These are phyloP conservation scores for Drosophila ogumai DNA, from an alignment of 1,140 invertebrate species.

Conservation along the genomic window DNA sequence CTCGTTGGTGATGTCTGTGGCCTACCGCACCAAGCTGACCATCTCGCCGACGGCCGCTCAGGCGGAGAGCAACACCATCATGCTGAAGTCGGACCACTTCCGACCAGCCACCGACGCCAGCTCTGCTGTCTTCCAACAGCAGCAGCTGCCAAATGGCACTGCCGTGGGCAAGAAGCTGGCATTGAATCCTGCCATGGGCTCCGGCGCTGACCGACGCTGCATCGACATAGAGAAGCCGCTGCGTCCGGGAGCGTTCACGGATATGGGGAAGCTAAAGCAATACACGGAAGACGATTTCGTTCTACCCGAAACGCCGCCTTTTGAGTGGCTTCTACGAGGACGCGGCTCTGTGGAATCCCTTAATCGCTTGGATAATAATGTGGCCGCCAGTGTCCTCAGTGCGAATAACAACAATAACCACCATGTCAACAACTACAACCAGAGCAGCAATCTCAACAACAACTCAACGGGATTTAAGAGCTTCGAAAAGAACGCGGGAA, in stretches of 20 bases:
- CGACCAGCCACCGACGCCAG: slow-evolving; percentile 90
- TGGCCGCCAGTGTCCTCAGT: slow-evolving; percentile 36
- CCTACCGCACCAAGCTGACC: slow-evolving; percentile 95
- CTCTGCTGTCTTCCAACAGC: slow-evolving; percentile 84
- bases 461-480: slow-evolving; percentile 75
- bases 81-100: slow-evolving; percentile 97
- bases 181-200: slow-evolving; percentile 12
- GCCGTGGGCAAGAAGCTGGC: slow-evolving; percentile 34
- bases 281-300: slow-evolving; percentile 87
- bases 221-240: slow-evolving; percentile 88
- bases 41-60: slow-evolving; percentile 91
- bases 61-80: slow-evolving; percentile 86
- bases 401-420: slow-evolving; percentile 82
- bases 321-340: slow-evolving; percentile 87
- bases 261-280: slow-evolving; percentile 84
- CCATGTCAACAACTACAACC: slow-evolving; percentile 32
- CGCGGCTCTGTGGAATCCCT: slow-evolving; percentile 76
- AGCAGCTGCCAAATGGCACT: slow-evolving; percentile 26
- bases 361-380: slow-evolving; percentile 69
- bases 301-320: slow-evolving; percentile 89
- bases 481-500: slow-evolving; percentile 65
- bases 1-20: slow-evolving; percentile 91
- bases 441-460: slow-evolving; percentile 62
- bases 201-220: slow-evolving; percentile 52
- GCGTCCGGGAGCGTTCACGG: slow-evolving; percentile 90